Evolutionary conservation across 1,140 invertebrate species (phyloP).

Genomic region (Drosophila rhopaloa): DNA sequence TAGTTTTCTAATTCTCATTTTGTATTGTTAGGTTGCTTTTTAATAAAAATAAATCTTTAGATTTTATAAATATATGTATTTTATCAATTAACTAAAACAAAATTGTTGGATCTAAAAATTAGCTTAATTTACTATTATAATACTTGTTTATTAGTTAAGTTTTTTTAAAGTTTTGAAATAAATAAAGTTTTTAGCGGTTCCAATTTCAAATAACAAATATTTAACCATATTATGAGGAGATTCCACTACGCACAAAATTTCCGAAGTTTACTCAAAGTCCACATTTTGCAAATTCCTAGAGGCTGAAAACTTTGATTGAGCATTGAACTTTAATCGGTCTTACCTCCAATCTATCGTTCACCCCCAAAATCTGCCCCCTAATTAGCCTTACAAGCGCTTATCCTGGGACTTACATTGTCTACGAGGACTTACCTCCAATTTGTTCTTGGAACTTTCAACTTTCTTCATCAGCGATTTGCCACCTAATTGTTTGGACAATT

Average conservation of each 20-base stretch:
- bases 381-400: constrained; percentile 42
- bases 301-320: constrained; percentile 26
- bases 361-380: constrained; percentile 4
- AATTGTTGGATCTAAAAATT: too few species aligned
- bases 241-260: neutral
- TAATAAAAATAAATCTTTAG: neutral
- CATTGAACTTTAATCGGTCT: constrained; percentile 21
- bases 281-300: neutral
- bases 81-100: too few species aligned
- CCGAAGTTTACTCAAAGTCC: neutral
- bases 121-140: too few species aligned
- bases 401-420: constrained; percentile 37
- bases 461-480: constrained; percentile 58
- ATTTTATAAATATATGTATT: neutral
- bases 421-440: constrained; percentile 29
- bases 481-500: constrained; percentile 72
- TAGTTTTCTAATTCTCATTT: too few species aligned
- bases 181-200: neutral
- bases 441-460: constrained; percentile 10
- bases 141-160: too few species aligned
- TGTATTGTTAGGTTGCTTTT: neutral
- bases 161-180: too few species aligned
- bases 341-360: neutral
- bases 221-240: neutral
- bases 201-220: neutral